phyloP scores from a whole-genome alignment of 2,888 invertebrate genomes.

The Odontothrips loti region DNA sequence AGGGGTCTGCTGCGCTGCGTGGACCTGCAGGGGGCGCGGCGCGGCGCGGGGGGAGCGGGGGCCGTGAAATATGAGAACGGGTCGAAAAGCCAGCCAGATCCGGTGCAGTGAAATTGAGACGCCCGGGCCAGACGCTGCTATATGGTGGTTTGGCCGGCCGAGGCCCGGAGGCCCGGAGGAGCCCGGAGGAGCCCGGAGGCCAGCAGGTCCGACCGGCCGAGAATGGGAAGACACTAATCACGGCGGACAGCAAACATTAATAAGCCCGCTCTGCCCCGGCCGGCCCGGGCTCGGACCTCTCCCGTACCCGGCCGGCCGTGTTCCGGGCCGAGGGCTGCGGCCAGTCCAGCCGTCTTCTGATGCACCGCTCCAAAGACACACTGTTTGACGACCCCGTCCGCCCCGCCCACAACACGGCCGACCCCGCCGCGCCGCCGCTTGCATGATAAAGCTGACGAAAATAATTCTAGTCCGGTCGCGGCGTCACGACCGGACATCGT shows the following conservation, averaged over 20 bases:
- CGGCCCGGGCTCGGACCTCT: background rate
- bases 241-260: background rate
- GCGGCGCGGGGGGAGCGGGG: background rate
- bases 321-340: background rate
- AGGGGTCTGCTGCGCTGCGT: no score
- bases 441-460: no score
- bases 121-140: background rate
- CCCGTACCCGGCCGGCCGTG: background rate
- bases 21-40: background rate
- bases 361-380: no score
- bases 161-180: background rate
- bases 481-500: no score
- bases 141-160: background rate
- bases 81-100: slow-evolving; percentile 19
- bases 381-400: no score
- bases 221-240: background rate
- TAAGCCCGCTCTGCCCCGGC: background rate
- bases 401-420: no score
- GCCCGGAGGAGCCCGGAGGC: background rate
- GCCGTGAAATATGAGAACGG: slow-evolving; percentile 14
- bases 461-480: no score
- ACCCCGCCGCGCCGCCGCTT: no score
- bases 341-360: no score
- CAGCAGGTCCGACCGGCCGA: background rate
- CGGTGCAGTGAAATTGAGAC: slow-evolving; percentile 19